phyloP scores from a whole-genome alignment of 2,797 vertebrate genomes.

The Lagocephalus sceleratus region DNA sequence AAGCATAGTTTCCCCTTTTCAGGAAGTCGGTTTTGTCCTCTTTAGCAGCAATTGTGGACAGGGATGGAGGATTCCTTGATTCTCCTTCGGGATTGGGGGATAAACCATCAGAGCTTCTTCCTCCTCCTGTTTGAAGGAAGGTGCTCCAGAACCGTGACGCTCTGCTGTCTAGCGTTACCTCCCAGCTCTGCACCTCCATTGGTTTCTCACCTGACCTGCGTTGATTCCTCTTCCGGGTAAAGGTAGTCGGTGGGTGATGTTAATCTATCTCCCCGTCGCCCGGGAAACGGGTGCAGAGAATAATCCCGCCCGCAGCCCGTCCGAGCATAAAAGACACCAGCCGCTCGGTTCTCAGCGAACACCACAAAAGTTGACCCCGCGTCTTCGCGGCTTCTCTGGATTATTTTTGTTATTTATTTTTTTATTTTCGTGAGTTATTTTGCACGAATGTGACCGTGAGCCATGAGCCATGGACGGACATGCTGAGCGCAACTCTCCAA shows the following conservation, averaged over 20 bases:
- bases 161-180: conserved; percentile 2
- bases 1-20: too few relatives aligned
- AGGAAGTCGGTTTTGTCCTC: too few relatives aligned
- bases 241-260: conserved; percentile 57
- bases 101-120: neutral
- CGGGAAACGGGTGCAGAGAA: conserved; percentile 59
- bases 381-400: neutral
- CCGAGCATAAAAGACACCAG: conserved; percentile 29
- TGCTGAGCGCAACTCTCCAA: conserved; percentile 69
- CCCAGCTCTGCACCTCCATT: conserved; percentile 11
- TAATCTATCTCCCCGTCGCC: conserved; percentile 64
- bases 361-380: conserved; percentile 1
- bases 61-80: neutral
- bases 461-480: conserved; percentile 77
- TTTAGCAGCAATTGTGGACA: too few relatives aligned
- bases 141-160: neutral
- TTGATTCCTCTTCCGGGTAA: conserved; percentile 56
- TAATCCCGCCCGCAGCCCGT: conserved; percentile 49
- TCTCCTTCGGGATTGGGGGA: neutral
- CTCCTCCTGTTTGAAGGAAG: neutral
- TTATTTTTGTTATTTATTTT: neutral
- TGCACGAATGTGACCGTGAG: conserved; percentile 32
- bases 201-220: conserved; percentile 16
- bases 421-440: neutral
- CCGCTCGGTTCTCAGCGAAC: neutral